Percentiles rank a stretch among this genome's conserved stretches.
Conservation (phyloP, 1,140 invertebrate genomes). For the Geopemphigus sp. region DNA sequence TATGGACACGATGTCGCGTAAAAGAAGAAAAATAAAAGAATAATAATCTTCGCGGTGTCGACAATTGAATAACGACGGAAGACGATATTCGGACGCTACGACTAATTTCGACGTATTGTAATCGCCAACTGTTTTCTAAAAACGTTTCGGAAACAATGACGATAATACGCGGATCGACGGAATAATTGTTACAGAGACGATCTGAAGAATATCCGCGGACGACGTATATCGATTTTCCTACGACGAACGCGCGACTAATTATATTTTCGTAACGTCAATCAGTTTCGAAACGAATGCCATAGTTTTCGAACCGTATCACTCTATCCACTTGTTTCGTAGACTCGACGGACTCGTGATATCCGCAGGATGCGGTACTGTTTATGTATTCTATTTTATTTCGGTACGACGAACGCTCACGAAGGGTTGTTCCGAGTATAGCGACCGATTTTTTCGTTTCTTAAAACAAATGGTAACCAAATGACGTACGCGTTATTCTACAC, state of each 20-base stretch:
- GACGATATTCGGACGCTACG: background rate
- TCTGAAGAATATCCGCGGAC: background rate
- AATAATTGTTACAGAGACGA: background rate
- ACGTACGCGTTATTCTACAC: background rate
- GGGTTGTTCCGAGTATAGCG: slow-evolving; percentile 3
- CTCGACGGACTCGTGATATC: no score
- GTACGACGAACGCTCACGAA: background rate
- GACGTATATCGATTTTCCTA: no score
- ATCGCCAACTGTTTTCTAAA: background rate
- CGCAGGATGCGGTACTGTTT: no score
- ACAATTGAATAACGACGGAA: slow-evolving; percentile 4
- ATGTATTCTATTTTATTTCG: background rate
- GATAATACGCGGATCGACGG: background rate
- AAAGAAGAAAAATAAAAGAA: slow-evolving; percentile 18
- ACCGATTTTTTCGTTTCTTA: background rate
- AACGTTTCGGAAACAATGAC: background rate
- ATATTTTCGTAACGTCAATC: no score
- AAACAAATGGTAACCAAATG: slow-evolving; percentile 15
- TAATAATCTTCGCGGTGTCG: slow-evolving; percentile 2
- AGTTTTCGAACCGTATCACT: no score
- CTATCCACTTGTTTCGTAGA: no score
- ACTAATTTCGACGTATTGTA: background rate
- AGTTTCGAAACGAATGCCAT: no score
- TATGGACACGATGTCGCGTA: slow-evolving; percentile 4
- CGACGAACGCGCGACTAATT: no score